phyloP scores from a whole-genome alignment of 2,797 vertebrate species.

The Phyllotis vaccarum region DNA sequence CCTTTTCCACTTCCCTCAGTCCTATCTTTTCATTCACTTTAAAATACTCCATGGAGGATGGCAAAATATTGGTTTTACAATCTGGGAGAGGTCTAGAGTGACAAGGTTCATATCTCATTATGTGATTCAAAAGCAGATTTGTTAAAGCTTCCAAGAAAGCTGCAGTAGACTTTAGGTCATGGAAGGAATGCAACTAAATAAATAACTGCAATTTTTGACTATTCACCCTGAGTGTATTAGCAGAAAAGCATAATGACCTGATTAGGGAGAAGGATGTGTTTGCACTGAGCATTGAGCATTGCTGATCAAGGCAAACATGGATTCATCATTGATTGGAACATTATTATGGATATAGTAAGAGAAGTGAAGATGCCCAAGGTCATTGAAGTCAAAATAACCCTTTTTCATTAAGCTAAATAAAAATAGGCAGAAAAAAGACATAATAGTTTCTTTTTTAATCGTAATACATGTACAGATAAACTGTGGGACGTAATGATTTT shows the following conservation, averaged over 20 bases:
- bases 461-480: conserved; percentile 53
- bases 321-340: neutral
- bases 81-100: neutral
- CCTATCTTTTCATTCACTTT: conserved; percentile 18
- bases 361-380: conserved; percentile 20
- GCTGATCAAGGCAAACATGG: conserved; percentile 27
- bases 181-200: conserved; percentile 9
- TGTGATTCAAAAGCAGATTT: conserved; percentile 54
- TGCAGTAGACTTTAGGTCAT: neutral
- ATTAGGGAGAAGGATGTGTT: conserved; percentile 53
- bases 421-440: neutral
- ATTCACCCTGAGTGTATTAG: neutral
- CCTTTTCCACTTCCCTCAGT: conserved; percentile 50
- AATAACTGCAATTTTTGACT: neutral
- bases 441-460: neutral
- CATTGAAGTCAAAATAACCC: conserved; percentile 37
- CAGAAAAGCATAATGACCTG: conserved; percentile 14
- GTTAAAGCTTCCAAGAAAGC: conserved; percentile 50
- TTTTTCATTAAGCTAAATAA: conserved; percentile 30
- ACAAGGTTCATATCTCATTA: conserved; percentile 34
- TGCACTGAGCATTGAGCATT: neutral
- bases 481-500: neutral
- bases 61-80: neutral
- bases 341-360: neutral
- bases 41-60: neutral